A percentile compares a stretch with the other conserved stretches of the same genome.
These are phyloP conservation scores for Dicentrarchus labrax DNA, from an alignment of 2,113 vertebrate species.

Conservation along the genomic window DNA sequence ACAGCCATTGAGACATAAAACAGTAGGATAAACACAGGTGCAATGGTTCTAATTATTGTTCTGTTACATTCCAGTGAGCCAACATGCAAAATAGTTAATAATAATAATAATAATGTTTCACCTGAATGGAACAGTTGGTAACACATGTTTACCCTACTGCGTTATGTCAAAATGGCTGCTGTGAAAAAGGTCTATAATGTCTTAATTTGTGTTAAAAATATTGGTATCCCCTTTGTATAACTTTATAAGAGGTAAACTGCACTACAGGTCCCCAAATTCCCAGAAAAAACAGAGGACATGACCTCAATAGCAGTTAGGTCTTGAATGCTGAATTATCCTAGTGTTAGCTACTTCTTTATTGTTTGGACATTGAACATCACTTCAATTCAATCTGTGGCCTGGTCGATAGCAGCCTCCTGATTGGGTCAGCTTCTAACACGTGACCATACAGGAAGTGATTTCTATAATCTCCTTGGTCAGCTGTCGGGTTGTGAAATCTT, in stretches of 20 bases:
- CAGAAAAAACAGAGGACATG: neutral
- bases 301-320: neutral
- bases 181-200: no score
- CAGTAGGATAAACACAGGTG: no score
- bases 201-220: neutral
- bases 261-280: neutral
- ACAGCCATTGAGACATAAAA: no score
- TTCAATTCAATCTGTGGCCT: neutral
- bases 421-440: conserved; percentile 23
- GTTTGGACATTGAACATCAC: neutral
- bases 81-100: no score
- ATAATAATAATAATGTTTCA: no score
- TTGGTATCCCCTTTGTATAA: neutral
- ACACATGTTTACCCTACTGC: no score
- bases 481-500: neutral
- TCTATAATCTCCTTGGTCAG: neutral
- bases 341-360: neutral
- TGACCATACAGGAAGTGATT: neutral
- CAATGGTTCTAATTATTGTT: no score
- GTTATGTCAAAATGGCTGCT: no score
- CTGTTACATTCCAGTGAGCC: no score
- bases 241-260: neutral
- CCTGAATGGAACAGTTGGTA: no score
- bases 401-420: neutral
- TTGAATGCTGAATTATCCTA: neutral